A percentile compares a stretch with the other conserved stretches of the same genome.
Conservation (phyloP, 2,113 vertebrate species). For the Lathamus discolor region DNA sequence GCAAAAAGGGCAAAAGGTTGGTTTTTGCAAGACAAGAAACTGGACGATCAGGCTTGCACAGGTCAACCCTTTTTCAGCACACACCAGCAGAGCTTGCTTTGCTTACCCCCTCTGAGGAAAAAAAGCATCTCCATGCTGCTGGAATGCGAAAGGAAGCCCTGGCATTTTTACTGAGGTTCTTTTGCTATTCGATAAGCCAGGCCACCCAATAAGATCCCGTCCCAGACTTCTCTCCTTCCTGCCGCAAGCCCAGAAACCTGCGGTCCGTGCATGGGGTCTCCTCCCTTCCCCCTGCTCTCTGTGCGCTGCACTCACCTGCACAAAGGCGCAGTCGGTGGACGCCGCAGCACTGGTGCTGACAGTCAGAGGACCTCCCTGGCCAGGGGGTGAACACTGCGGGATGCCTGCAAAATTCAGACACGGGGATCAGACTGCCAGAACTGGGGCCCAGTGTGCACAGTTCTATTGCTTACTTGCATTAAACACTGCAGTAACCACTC, state of each 20-base stretch:
- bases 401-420: conserved; percentile 61
- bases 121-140: no score
- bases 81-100: no score
- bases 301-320: conserved; percentile 66
- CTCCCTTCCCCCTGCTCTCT: background rate
- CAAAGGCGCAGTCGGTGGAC: conserved; percentile 66
- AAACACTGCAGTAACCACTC: background rate
- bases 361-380: background rate
- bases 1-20: no score
- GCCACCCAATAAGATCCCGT: no score
- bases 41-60: no score
- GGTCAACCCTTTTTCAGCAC: no score
- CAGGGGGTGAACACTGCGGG: conserved; percentile 49
- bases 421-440: background rate
- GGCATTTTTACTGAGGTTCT: no score
- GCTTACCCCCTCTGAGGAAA: no score
- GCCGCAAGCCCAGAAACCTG: background rate
- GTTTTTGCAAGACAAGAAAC: no score
- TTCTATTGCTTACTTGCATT: background rate
- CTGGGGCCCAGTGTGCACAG: background rate
- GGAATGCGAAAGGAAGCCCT: no score
- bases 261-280: background rate
- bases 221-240: no score
- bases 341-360: conserved; percentile 49
- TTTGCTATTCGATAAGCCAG: no score